Evolutionary conservation across 1,140 invertebrate genomes (phyloP).

Genomic region (Rhyzopertha dominica): DNA sequence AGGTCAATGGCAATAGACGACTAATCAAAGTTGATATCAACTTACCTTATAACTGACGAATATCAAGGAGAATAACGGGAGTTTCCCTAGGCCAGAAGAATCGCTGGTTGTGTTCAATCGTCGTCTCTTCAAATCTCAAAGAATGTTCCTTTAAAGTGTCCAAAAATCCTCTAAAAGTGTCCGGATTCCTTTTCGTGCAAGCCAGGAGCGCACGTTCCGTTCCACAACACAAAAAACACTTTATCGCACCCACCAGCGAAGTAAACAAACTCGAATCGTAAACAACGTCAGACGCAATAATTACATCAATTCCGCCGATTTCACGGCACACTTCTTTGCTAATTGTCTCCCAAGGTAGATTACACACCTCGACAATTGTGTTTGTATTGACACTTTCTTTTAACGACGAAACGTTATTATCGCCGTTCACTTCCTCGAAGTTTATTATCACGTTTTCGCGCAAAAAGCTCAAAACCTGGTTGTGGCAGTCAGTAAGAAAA

Average conservation of each 20-base stretch:
- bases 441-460: slow-evolving; percentile 46
- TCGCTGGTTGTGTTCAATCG: slow-evolving; percentile 6
- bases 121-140: slow-evolving; percentile 2
- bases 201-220: slow-evolving; percentile 40
- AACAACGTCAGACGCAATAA: slow-evolving; percentile 51
- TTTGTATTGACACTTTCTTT: neutral
- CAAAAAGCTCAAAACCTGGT: slow-evolving; percentile 45
- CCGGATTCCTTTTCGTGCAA: slow-evolving; percentile 46
- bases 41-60: no score
- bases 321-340: slow-evolving; percentile 23
- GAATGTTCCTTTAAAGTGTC: slow-evolving; percentile 7
- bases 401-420: neutral
- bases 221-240: slow-evolving; percentile 31
- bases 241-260: slow-evolving; percentile 40
- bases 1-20: no score
- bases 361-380: slow-evolving; percentile 24
- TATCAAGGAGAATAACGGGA: slow-evolving; percentile 4
- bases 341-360: slow-evolving; percentile 48
- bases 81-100: slow-evolving; percentile 19
- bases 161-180: slow-evolving; percentile 46
- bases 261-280: slow-evolving; percentile 47
- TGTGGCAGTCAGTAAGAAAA: slow-evolving; percentile 51
- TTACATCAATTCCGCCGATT: slow-evolving; percentile 39
- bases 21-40: no score
- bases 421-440: slow-evolving; percentile 8